phyloP scores from a whole-genome alignment of 2,797 vertebrate species.

The Pyrocephalus nanus region DNA sequence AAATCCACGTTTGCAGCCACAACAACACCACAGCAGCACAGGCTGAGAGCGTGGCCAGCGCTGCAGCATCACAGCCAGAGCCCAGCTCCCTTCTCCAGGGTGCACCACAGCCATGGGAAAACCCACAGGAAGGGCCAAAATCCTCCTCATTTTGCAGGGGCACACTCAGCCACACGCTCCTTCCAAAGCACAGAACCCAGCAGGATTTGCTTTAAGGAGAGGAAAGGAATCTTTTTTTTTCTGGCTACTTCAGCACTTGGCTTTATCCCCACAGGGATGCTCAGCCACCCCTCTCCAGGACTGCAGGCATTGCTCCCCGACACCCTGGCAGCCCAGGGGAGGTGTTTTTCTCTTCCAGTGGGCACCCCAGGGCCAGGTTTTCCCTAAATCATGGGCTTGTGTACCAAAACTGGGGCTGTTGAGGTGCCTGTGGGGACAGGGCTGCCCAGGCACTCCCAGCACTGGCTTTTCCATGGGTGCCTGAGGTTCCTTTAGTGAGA shows the following conservation, averaged over 20 bases:
- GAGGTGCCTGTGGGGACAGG: neutral
- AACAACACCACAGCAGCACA: accelerated
- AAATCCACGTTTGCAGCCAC: neutral
- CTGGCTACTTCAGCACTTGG: neutral
- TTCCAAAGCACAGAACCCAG: neutral
- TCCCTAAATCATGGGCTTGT: neutral
- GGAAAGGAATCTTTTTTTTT: neutral
- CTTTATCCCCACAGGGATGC: accelerated
- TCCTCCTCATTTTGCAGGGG: neutral
- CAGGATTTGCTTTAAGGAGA: neutral
- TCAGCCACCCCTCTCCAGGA: neutral
- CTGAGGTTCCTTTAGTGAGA: neutral
- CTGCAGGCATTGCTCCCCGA: accelerated
- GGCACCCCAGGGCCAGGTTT: neutral
- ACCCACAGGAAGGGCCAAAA: neutral
- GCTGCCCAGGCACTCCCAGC: neutral
- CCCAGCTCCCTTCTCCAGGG: neutral
- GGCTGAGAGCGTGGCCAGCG: neutral
- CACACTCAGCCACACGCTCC: accelerated
- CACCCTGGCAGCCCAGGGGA: neutral
- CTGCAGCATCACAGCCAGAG: neutral
- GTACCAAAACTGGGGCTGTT: neutral
- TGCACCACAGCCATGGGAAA: neutral
- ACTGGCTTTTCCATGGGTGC: neutral
- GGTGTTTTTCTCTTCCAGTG: neutral